Conservation (phyloP, 1,140 invertebrate species). For the Coboldia fuscipes region DNA sequence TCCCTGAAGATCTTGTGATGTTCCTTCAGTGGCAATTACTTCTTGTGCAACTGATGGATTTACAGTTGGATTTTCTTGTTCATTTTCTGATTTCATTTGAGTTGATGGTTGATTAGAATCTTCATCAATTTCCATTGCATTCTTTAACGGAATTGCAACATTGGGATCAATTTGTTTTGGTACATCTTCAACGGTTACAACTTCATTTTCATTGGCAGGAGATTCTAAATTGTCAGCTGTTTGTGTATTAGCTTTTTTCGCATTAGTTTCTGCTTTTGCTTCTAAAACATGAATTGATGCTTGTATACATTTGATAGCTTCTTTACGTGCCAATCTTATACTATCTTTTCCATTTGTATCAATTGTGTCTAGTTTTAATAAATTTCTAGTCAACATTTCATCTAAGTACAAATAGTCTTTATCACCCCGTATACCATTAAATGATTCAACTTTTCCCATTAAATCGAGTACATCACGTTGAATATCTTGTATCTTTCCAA, state of each 20-base stretch:
- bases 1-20: too few relatives aligned
- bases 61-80: not conserved
- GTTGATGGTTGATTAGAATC: not conserved
- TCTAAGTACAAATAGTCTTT: constrained; percentile 78
- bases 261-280: constrained; percentile 29
- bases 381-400: constrained; percentile 83
- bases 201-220: not conserved
- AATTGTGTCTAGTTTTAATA: constrained; percentile 78
- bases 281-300: constrained; percentile 66
- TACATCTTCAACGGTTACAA: not conserved
- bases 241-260: not conserved
- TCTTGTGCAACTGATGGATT: not conserved
- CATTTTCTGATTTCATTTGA: not conserved
- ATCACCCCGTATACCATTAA: constrained; percentile 47
- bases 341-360: constrained; percentile 79
- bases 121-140: not conserved
- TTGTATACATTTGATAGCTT: constrained; percentile 74
- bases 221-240: not conserved
- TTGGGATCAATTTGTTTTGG: not conserved
- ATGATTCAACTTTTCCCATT: constrained; percentile 54
- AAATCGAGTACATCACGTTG: constrained; percentile 60
- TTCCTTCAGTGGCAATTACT: too few relatives aligned
- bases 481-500: constrained; percentile 57
- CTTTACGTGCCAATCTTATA: constrained; percentile 62
- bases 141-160: not conserved